A percentile compares a stretch with the other conserved stretches of the same genome.
These are phyloP conservation scores for Anguilla rostrata DNA, from an alignment of 2,113 vertebrate genomes.

Conservation along the genomic window DNA sequence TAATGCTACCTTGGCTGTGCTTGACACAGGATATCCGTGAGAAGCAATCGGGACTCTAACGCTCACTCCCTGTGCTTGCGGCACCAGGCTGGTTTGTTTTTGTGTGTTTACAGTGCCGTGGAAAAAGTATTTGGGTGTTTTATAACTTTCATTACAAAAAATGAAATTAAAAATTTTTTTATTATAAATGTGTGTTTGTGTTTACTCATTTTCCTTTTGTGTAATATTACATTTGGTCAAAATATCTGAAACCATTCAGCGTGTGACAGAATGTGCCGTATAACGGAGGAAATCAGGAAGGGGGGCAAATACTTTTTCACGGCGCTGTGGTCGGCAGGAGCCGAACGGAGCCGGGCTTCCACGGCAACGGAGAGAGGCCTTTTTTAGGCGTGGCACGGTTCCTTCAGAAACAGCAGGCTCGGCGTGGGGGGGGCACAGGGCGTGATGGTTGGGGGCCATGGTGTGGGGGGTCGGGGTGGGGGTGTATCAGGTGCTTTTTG, in stretches of 20 bases:
- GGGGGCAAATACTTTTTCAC: too few relatives aligned
- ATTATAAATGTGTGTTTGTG: too few relatives aligned
- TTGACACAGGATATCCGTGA: neutral
- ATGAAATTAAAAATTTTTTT: too few relatives aligned
- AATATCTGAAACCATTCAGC: too few relatives aligned
- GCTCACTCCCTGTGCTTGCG: neutral
- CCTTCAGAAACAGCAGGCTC: constrained; percentile 3
- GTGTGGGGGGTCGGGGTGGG: neutral
- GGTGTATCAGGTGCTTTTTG: neutral
- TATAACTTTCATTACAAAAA: too few relatives aligned
- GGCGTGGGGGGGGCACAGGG: neutral
- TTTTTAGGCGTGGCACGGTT: neutral
- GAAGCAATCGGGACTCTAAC: neutral
- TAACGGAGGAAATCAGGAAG: too few relatives aligned
- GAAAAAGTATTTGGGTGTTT: too few relatives aligned
- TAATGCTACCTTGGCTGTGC: neutral
- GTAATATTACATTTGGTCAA: too few relatives aligned
- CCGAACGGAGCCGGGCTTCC: neutral
- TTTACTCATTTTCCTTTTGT: too few relatives aligned
- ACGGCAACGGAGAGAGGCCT: neutral
- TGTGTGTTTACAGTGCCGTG: too few relatives aligned
- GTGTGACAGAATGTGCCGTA: too few relatives aligned
- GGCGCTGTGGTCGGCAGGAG: neutral
- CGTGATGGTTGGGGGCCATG: neutral
- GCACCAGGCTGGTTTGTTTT: neutral